Conservation (phyloP, 2,888 invertebrate genomes). For the Embidobia sp. region DNA sequence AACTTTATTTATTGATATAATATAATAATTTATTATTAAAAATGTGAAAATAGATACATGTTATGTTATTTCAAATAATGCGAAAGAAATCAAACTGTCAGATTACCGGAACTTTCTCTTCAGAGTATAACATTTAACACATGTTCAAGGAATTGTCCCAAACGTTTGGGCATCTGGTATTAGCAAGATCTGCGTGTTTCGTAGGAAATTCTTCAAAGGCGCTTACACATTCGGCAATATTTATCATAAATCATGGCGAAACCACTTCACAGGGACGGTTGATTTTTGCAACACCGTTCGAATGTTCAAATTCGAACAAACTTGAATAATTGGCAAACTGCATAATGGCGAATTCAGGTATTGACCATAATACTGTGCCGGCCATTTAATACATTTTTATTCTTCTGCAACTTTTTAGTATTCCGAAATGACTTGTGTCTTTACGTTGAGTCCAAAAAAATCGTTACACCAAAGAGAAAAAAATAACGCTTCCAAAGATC, state of each 20-base stretch:
- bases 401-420: slow-evolving; percentile 30
- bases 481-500: slow-evolving; percentile 36
- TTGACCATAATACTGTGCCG: slow-evolving; percentile 16
- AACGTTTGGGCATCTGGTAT: slow-evolving; percentile 28
- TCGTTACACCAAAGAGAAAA: slow-evolving; percentile 33
- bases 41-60: background rate
- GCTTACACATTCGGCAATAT: slow-evolving; percentile 29
- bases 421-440: slow-evolving; percentile 27
- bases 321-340: slow-evolving; percentile 10
- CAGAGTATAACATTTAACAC: slow-evolving; percentile 17
- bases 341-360: slow-evolving; percentile 44
- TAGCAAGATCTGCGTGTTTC: slow-evolving; percentile 29
- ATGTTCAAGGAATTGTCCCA: slow-evolving; percentile 12
- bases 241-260: slow-evolving; percentile 40
- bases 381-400: background rate
- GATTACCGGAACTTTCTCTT: slow-evolving; percentile 40
- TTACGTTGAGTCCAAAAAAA: slow-evolving; percentile 30
- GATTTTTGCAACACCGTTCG: too few species aligned
- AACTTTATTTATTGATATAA: too few species aligned
- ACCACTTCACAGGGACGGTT: slow-evolving; percentile 21
- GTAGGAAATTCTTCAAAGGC: slow-evolving; percentile 41
- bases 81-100: slow-evolving; percentile 11
- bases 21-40: too few species aligned
- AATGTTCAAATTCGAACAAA: too few species aligned
- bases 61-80: background rate